Conservation (phyloP, 2,113 vertebrate genomes). For the Trinectes maculatus region DNA sequence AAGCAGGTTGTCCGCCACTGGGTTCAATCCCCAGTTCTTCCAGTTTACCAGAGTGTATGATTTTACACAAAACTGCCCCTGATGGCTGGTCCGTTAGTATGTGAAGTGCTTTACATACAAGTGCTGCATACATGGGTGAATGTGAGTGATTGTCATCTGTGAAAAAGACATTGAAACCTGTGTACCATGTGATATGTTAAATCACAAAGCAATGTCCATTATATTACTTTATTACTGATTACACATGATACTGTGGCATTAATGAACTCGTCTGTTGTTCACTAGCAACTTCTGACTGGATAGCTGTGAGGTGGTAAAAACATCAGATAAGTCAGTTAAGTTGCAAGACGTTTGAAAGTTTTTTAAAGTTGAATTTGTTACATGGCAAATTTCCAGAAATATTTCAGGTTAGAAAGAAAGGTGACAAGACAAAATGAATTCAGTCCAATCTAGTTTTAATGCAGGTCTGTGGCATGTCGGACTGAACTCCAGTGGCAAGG, state of each 20-base stretch:
- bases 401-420: not conserved
- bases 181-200: too few species aligned
- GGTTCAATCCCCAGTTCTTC: not conserved
- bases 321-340: too few species aligned
- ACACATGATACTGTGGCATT: not conserved
- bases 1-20: not conserved
- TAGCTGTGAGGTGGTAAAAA: too few species aligned
- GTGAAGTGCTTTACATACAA: not conserved
- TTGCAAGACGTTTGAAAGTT: not conserved
- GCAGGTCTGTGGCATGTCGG: too few species aligned
- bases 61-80: not conserved
- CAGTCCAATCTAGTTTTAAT: slow-evolving; percentile 15
- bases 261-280: not conserved
- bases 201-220: too few species aligned
- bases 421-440: not conserved
- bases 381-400: not conserved
- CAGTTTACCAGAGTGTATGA: too few species aligned
- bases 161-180: too few species aligned
- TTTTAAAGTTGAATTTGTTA: not conserved
- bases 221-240: not conserved
- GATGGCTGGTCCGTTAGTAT: not conserved
- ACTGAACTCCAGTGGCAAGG: too few species aligned
- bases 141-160: too few species aligned
- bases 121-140: not conserved
- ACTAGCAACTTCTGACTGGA: too few species aligned